These are phyloP conservation scores for Capitulum mitella DNA, from an alignment of 2,888 invertebrate genomes.

Conservation along the genomic window DNA sequence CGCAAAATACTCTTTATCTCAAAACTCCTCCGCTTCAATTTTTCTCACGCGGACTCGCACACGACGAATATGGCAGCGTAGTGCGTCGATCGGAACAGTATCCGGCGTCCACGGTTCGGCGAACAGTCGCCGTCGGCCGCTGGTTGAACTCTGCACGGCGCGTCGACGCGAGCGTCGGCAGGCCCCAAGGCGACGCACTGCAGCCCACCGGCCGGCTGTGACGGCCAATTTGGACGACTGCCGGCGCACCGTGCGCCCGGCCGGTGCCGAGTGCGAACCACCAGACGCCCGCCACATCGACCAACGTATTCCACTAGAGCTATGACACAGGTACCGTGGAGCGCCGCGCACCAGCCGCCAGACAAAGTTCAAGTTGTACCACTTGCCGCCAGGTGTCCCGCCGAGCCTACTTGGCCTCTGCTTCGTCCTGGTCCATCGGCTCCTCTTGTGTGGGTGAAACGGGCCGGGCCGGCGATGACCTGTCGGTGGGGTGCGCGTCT, in stretches of 20 bases:
- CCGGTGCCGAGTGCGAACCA: neutral
- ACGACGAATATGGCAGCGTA: neutral
- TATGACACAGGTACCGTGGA: neutral
- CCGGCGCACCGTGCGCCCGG: neutral
- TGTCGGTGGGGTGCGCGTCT: too few relatives aligned
- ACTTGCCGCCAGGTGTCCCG: slow-evolving; percentile 1
- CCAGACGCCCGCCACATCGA: neutral
- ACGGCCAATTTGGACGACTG: neutral
- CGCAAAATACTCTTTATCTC: slow-evolving; percentile 9
- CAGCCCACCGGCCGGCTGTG: neutral
- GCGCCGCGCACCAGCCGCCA: neutral
- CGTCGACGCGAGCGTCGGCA: too few relatives aligned
- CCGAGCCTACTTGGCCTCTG: slow-evolving; percentile 24
- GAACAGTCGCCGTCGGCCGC: neutral
- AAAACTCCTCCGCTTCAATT: neutral
- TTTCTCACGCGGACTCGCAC: neutral
- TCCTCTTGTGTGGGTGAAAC: slow-evolving; percentile 30
- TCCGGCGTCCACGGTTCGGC: too few relatives aligned
- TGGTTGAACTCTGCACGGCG: neutral
- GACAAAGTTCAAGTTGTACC: slow-evolving; percentile 10
- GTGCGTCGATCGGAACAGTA: too few relatives aligned
- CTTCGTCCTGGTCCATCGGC: slow-evolving; percentile 35
- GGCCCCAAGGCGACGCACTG: too few relatives aligned
- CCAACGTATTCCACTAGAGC: neutral
- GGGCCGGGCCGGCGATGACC: neutral